Evolutionary conservation across 2,888 invertebrate species (phyloP).

Genomic region (Autographa gamma): DNA sequence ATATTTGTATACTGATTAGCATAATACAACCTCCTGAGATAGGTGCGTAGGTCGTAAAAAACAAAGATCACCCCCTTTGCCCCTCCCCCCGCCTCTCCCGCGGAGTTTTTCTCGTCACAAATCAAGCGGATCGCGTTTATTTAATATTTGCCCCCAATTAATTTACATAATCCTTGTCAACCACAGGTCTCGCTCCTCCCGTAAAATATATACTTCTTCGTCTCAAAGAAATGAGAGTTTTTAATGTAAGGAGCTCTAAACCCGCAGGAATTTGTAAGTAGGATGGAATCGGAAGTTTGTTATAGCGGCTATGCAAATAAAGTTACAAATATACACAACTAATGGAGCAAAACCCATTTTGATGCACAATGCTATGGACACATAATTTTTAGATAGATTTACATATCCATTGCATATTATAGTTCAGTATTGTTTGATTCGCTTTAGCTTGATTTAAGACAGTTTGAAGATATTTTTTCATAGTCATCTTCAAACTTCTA

Average conservation of each 20-base stretch:
- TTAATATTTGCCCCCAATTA: slow-evolving; percentile 75
- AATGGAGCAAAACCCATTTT: neutral
- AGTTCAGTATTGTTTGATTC: too few relatives aligned
- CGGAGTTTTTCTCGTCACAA: slow-evolving; percentile 63
- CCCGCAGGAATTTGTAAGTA: neutral
- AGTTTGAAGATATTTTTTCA: too few relatives aligned
- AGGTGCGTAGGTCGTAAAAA: slow-evolving; percentile 61
- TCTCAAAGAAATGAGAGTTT: slow-evolving; percentile 21
- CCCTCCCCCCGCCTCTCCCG: slow-evolving; percentile 5
- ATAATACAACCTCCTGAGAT: slow-evolving; percentile 37
- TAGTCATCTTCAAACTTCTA: too few relatives aligned
- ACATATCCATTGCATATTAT: too few relatives aligned
- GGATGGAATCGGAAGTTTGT: neutral
- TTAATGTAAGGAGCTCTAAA: neutral
- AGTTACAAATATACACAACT: neutral
- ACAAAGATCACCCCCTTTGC: slow-evolving; percentile 50
- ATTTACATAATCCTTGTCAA: slow-evolving; percentile 80
- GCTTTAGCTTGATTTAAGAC: too few relatives aligned
- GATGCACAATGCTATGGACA: too few relatives aligned
- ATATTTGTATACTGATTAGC: slow-evolving; percentile 36
- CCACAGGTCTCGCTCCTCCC: slow-evolving; percentile 65
- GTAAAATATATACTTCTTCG: slow-evolving; percentile 51
- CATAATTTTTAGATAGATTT: too few relatives aligned
- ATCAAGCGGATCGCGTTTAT: slow-evolving; percentile 73
- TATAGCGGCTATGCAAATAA: neutral